Evolutionary conservation across 2,797 vertebrate genomes (phyloP), one percentile per base, ranked within the genome.

Genomic region (Intellagama lesueurii): DNA sequence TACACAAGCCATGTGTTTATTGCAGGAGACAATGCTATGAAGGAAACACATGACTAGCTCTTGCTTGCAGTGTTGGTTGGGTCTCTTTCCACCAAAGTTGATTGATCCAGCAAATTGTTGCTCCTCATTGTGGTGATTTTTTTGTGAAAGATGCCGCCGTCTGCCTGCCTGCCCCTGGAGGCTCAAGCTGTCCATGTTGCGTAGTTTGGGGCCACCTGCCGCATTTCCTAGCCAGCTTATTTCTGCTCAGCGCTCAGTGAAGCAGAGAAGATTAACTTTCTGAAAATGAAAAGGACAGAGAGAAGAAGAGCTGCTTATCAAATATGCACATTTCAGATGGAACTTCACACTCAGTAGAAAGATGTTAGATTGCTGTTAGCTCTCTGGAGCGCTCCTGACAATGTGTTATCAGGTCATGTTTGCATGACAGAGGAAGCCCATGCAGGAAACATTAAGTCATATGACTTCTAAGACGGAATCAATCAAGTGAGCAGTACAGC

Each of bases 351-450:
- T 95, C 94, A 64, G 91, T 96, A 95, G 94, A 96, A 95, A 98
- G 97, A 97, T 97, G 97, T 97, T 97, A 97, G 97, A 97, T 97
- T 97, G 95, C 96, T 96, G 97, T 96, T 96, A 96, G 96, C 95
- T 97, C 96, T 97, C 96, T 85, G 91, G 94, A 96, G 95, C 89
- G 40, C 94, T 96, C 91, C 96, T 97, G 96, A 97, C 96, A 97
- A 97, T 97, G 97, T 98, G 97, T 98, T 99, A 98, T 98, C 98
- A 95, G 97, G 97, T 97, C 97, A 97, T 98, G 98, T 98, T 98
- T 97, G 97, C 97, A 97, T 98, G 98, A 98, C 98, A 97, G 97
- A 97, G 96, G 96, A 97, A 98, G 94, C 90, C 94, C 95, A 96
- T 96, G 96, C 96, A 97, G 96, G 96, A 97, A 97, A 97, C 96